phyloP scores from a whole-genome alignment of 2,113 vertebrate species.

The Lota lota region DNA sequence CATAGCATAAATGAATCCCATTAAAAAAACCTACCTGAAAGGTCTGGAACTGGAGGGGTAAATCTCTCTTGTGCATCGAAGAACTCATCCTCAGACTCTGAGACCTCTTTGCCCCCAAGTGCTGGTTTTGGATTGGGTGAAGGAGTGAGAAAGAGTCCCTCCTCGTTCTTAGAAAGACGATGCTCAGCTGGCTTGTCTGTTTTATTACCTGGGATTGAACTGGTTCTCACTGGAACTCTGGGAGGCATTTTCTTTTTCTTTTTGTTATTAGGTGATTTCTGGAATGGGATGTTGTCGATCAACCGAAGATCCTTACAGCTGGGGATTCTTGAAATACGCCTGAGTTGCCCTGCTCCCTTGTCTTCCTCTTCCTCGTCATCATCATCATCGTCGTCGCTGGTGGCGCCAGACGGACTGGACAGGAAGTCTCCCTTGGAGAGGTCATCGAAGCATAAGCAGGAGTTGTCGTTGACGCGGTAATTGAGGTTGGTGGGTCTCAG shows the following conservation, averaged over 20 bases:
- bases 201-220: constrained; percentile 61
- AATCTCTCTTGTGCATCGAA: constrained; percentile 89
- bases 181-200: constrained; percentile 33
- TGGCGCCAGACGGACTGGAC: constrained; percentile 57
- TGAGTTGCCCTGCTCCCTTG: constrained; percentile 32
- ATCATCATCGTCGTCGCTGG: constrained; percentile 51
- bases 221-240: constrained; percentile 67
- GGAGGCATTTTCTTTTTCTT: constrained; percentile 60
- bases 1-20: background rate
- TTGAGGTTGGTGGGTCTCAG: constrained; percentile 55
- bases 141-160: constrained; percentile 54
- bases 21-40: constrained; percentile 51
- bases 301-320: constrained; percentile 68
- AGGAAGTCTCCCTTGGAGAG: constrained; percentile 65
- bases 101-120: constrained; percentile 78
- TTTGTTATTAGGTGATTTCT: constrained; percentile 50
- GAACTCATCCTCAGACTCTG: constrained; percentile 95
- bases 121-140: constrained; percentile 60
- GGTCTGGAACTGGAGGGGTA: constrained; percentile 70
- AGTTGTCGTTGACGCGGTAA: constrained; percentile 51
- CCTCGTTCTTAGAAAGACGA: constrained; percentile 58
- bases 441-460: constrained; percentile 75
- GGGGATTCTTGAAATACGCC: constrained; percentile 68
- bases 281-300: constrained; percentile 67
- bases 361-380: constrained; percentile 47